phyloP scores from a whole-genome alignment of 2,113 vertebrate genomes.

The Bothrops jararaca region DNA sequence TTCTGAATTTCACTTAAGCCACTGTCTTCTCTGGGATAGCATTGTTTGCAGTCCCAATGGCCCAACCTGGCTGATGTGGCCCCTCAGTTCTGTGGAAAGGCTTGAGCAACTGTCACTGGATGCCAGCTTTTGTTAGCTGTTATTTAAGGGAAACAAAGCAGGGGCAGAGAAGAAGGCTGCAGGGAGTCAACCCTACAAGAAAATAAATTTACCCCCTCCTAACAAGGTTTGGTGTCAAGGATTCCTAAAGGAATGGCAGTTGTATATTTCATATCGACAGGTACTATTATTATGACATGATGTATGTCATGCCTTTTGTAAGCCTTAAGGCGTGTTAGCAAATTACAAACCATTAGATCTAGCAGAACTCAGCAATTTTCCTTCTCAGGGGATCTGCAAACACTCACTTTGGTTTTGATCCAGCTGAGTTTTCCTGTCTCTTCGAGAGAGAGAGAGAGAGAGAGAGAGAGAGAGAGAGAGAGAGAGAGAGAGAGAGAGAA shows the following conservation, averaged over 20 bases:
- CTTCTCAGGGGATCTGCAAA: constrained; percentile 21
- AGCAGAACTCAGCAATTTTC: constrained; percentile 12
- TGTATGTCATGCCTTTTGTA: constrained; percentile 6
- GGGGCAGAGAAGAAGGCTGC: neutral
- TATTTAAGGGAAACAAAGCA: neutral
- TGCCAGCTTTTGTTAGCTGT: constrained; percentile 1
- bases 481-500: too few species aligned
- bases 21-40: constrained; percentile 29
- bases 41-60: neutral
- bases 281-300: constrained; percentile 34
- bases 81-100: neutral
- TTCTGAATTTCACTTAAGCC: constrained; percentile 55
- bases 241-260: neutral
- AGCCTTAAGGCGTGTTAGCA: constrained; percentile 21
- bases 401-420: constrained; percentile 9
- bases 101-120: neutral
- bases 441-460: neutral
- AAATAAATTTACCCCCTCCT: neutral
- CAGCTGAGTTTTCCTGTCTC: constrained; percentile 2
- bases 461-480: too few species aligned
- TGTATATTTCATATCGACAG: constrained; percentile 25
- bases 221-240: constrained; percentile 4
- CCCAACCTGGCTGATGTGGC: neutral
- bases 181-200: neutral
- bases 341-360: constrained; percentile 23